Conservation (phyloP, 2,797 vertebrate species). For the Meriones psammophilus region DNA sequence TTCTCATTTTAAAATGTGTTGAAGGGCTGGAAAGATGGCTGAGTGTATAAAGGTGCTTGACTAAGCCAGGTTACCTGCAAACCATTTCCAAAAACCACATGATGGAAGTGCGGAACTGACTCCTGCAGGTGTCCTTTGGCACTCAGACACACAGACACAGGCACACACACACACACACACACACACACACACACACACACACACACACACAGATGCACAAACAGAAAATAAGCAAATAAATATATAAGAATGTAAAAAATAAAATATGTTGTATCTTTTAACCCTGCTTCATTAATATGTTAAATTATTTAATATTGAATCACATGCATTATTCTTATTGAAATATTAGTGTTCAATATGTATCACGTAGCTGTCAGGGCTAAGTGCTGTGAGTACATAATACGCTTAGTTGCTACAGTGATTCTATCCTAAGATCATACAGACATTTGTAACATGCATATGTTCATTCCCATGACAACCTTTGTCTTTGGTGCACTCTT, state of each 20-base stretch:
- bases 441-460: background rate
- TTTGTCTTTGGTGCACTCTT: background rate
- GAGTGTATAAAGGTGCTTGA: background rate
- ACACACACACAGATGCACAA: no score
- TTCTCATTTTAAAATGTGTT: background rate
- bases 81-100: no score
- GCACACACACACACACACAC: no score
- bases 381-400: slow-evolving; percentile 3
- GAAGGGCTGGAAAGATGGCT: no score
- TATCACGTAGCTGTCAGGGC: slow-evolving; percentile 25
- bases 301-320: slow-evolving; percentile 40
- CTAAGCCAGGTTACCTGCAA: no score
- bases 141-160: background rate
- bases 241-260: background rate
- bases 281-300: background rate
- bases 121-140: background rate
- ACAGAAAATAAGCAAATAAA: background rate
- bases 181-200: background rate
- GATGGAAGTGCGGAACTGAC: background rate
- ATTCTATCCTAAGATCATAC: slow-evolving; percentile 49
- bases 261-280: background rate
- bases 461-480: background rate
- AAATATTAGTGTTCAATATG: slow-evolving; percentile 45
- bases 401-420: background rate
- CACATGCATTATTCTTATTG: background rate